Percentiles rank a stretch among this genome's conserved stretches.
phyloP scores from a whole-genome alignment of 2,797 vertebrate species.

The Caiman crocodilus region DNA sequence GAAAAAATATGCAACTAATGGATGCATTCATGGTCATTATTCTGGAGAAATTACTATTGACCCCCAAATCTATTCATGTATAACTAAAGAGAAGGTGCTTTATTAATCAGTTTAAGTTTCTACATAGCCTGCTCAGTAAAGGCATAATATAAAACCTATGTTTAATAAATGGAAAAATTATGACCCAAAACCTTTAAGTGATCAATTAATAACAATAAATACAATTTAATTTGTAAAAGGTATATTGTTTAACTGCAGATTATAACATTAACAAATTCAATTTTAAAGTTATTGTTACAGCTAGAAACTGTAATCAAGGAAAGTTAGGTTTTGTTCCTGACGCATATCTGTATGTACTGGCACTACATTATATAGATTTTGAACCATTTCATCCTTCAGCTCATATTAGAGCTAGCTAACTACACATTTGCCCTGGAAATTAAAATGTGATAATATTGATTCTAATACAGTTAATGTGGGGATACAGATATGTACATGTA shows the following conservation, averaged over 20 bases:
- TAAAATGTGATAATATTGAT: neutral
- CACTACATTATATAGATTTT: neutral
- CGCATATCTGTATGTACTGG: conserved; percentile 7
- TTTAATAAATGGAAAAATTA: conserved; percentile 44
- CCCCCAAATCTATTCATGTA: neutral
- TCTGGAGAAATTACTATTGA: conserved; percentile 18
- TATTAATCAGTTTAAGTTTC: conserved; percentile 54
- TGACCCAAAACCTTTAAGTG: conserved; percentile 16
- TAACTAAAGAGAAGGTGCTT: conserved; percentile 44
- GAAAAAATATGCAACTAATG: neutral
- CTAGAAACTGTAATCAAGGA: conserved; percentile 13
- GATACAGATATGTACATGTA: neutral
- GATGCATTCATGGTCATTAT: conserved; percentile 24
- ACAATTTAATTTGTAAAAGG: conserved; percentile 28
- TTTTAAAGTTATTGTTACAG: conserved; percentile 1
- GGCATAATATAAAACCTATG: no score
- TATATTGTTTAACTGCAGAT: neutral
- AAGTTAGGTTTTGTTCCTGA: conserved; percentile 19
- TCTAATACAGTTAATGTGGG: neutral
- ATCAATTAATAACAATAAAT: neutral
- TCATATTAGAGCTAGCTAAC: neutral
- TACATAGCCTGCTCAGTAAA: no score
- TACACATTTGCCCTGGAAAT: neutral
- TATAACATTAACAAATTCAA: neutral
- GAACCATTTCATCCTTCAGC: conserved; percentile 1